Conservation (phyloP, 1,140 invertebrate species). For the Muscidifurax raptorellus region DNA sequence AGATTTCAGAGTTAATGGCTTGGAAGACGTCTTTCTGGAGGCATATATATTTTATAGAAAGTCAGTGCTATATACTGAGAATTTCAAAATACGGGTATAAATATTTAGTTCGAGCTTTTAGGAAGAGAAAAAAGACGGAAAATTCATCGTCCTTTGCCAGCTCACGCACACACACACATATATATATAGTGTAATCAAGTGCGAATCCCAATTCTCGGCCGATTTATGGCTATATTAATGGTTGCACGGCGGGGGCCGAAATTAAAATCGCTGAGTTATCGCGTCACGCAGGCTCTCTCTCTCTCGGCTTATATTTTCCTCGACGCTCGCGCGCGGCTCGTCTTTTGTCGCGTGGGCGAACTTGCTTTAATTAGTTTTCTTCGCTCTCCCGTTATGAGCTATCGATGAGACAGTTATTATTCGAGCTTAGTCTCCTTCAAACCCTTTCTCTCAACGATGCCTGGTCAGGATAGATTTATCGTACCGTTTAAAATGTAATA, state of each 20-base stretch:
- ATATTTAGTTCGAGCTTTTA: too few relatives aligned
- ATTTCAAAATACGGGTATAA: not conserved
- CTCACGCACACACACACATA: too few relatives aligned
- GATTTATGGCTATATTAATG: conserved; percentile 56
- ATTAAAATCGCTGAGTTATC: conserved; percentile 53
- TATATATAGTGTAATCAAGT: conserved; percentile 59
- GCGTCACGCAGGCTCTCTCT: conserved; percentile 42
- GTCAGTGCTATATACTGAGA: not conserved
- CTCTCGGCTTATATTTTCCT: conserved; percentile 9
- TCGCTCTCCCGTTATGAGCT: conserved; percentile 38
- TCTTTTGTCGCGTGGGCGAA: conserved; percentile 19
- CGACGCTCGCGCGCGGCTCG: not conserved
- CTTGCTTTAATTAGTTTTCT: conserved; percentile 50
- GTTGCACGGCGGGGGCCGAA: conserved; percentile 13
- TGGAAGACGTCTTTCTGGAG: not conserved
- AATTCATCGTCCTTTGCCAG: not conserved
- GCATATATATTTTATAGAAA: not conserved
- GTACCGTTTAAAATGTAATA: too few relatives aligned
- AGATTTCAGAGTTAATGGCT: conserved; percentile 1
- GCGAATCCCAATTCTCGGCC: conserved; percentile 55
- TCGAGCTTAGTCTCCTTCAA: not conserved
- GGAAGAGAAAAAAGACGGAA: too few relatives aligned
- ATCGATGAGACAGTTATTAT: conserved; percentile 48
- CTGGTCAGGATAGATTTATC: not conserved
- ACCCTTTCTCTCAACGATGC: conserved; percentile 1